A percentile compares a stretch with the other conserved stretches of the same genome.
phyloP scores from a whole-genome alignment of 23 tunicate genomes.

The Botrylloides violaceus region DNA sequence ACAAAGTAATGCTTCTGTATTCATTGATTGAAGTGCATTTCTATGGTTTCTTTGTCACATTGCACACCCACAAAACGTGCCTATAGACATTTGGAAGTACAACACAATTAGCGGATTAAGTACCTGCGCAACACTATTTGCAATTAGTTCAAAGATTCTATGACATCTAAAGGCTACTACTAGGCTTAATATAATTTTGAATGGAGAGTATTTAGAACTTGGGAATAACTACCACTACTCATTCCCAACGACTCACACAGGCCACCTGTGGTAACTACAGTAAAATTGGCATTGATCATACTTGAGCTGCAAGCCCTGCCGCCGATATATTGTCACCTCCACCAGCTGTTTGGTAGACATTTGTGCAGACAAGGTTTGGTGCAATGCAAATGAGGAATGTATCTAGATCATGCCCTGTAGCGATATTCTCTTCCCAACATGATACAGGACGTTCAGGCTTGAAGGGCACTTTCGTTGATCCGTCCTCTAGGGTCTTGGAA shows the following conservation, averaged over 20 bases:
- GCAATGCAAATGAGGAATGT: conserved; percentile 66
- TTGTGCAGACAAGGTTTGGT: conserved; percentile 82
- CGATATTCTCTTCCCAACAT: conserved; percentile 73
- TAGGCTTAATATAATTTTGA: too few species aligned
- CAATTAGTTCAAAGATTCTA: too few species aligned
- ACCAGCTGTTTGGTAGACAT: conserved; percentile 90
- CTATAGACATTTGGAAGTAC: too few species aligned
- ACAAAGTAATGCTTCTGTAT: background rate
- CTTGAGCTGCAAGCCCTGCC: conserved; percentile 73
- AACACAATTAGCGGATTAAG: too few species aligned
- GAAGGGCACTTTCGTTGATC: conserved; percentile 46
- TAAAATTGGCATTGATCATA: conserved; percentile 7
- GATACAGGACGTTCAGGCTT: conserved; percentile 72
- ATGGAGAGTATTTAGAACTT: too few species aligned
- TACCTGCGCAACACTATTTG: too few species aligned
- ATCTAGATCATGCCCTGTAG: conserved; percentile 39
- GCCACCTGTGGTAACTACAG: background rate
- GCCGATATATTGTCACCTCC: conserved; percentile 98
- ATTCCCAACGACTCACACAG: too few species aligned
- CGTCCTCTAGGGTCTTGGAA: conserved; percentile 35
- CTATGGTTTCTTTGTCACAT: too few species aligned
- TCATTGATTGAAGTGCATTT: too few species aligned
- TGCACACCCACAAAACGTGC: too few species aligned
- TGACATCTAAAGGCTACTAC: too few species aligned
- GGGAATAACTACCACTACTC: too few species aligned